Conservation (phyloP, 2,797 vertebrate genomes). For the Taeniopygia guttata region DNA sequence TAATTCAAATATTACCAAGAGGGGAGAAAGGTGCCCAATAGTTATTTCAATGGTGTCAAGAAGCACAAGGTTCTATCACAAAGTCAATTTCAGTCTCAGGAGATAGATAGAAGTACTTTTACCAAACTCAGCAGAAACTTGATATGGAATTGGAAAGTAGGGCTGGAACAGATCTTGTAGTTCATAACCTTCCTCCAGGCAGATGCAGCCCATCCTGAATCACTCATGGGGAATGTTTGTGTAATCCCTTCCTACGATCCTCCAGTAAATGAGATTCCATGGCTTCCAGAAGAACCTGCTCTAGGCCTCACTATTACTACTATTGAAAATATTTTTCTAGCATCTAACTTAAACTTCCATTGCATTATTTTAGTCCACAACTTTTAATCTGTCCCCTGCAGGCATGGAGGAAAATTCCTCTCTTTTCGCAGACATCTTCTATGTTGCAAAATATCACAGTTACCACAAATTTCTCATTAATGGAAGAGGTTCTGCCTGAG, state of each 20-base stretch:
- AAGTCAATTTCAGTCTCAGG: background rate
- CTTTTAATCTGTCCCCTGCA: background rate
- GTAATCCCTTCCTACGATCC: constrained; percentile 17
- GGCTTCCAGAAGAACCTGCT: background rate
- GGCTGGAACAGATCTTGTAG: background rate
- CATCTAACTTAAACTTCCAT: background rate
- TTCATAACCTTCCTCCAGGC: constrained; percentile 34
- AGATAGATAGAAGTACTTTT: background rate
- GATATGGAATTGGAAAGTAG: background rate
- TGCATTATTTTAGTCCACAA: background rate
- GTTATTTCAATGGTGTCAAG: background rate
- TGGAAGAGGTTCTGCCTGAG: background rate
- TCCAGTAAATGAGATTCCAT: constrained; percentile 1
- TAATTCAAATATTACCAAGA: background rate
- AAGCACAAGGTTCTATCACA: background rate
- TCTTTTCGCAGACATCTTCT: background rate
- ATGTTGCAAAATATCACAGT: background rate
- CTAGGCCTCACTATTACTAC: background rate
- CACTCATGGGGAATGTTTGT: background rate
- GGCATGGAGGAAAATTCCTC: background rate
- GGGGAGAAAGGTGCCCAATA: background rate
- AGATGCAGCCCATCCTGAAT: background rate
- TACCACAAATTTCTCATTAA: background rate
- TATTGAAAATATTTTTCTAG: constrained; percentile 18
- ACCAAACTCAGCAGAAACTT: background rate